Percentiles rank a stretch among this genome's conserved stretches.
These are phyloP conservation scores for Ptyas mucosa DNA, from an alignment of 2,113 vertebrate species.

Conservation along the genomic window DNA sequence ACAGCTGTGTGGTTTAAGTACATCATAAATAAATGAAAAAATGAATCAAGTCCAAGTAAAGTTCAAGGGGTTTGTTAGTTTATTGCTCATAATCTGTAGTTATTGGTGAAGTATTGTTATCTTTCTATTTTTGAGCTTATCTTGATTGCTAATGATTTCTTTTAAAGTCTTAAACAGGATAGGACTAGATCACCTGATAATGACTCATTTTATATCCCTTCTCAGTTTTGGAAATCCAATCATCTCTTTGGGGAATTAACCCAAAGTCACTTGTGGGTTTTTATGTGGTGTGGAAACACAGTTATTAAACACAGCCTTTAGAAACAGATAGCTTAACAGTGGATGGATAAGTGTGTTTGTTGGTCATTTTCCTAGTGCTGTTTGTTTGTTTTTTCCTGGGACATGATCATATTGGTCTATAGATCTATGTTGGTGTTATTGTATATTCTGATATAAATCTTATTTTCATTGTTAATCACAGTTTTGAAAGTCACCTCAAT, in stretches of 20 bases:
- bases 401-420: neutral
- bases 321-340: neutral
- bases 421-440: neutral
- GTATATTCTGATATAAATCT: neutral
- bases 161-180: neutral
- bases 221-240: neutral
- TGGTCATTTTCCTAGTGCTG: neutral
- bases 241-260: neutral
- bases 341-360: neutral
- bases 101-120: neutral
- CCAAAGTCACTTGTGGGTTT: neutral
- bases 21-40: neutral
- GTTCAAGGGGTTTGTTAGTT: neutral
- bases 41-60: neutral
- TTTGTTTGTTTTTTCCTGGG: neutral
- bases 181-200: neutral
- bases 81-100: neutral
- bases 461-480: neutral
- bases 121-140: neutral
- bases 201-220: neutral
- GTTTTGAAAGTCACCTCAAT: neutral
- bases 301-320: neutral
- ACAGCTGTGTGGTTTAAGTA: neutral
- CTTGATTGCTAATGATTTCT: neutral
- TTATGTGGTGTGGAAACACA: neutral